Evolutionary conservation across 2,113 vertebrate genomes (phyloP), one percentile per base, ranked within the genome.

Genomic region (Lipophrys pholis): DNA sequence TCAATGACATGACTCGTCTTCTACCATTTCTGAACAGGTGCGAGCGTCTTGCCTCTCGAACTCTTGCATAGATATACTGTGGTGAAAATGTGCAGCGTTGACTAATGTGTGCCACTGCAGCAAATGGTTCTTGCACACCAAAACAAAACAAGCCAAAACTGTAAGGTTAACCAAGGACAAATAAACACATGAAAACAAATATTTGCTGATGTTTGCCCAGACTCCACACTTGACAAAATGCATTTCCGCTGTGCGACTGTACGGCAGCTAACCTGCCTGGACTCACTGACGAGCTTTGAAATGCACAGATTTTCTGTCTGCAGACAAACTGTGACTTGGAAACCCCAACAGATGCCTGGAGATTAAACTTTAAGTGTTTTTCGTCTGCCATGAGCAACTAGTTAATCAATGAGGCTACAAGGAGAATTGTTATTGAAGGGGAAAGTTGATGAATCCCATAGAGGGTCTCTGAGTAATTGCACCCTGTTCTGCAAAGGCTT

Each of bases 291-390:
- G 16, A 49, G 21, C 51, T 52, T 65, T 17, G 60, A 76, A 81
- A 63, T 10, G 62, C 15, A 7, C 38, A 72, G 35, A 35, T 84
- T 73, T 75, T 38, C 72, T 55, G n/a, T 62, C 68, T 78, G 71
- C 59, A 50, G 40, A 74, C 53, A 86, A 67, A 79, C 55, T 67
- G 36, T 50, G 63, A 67, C 52, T 70, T 83, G 42, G 57, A 74
- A 71, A 52, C 52, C 75, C 73, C 14, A 73, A 76, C 75, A 53
- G 59, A 86, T 68, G 48, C 70, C 49, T 43, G n/a, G 14, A 46
- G 65, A 87, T 84, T 76, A 87, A 87, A 84, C 69, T 82, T 82
- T 77, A 38, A 16, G 16, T 15, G 36, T 63, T 8, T 74, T 67
- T 74, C 84, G 63, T 63, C 55, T 66, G 39, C 76, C 60, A 72